Evolutionary conservation across 2,888 invertebrate species (phyloP).

Genomic region (Podabrus alpinus): DNA sequence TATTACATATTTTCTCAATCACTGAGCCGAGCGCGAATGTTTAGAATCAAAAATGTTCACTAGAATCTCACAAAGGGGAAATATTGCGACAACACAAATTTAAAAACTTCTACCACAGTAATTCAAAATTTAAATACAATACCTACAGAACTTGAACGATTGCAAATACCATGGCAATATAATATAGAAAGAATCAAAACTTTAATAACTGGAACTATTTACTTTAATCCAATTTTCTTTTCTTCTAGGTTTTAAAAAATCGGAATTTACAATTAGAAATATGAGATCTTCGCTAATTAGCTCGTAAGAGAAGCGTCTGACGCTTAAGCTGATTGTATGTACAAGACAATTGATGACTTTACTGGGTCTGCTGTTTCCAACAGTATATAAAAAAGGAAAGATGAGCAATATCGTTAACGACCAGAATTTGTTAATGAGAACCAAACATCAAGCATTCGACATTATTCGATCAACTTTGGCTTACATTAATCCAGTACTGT

Average conservation of each 20-base stretch:
- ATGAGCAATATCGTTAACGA: neutral
- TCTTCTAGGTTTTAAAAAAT: neutral
- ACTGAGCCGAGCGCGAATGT: too few relatives aligned
- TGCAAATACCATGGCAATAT: too few relatives aligned
- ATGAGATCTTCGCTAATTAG: neutral
- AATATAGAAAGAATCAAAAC: too few relatives aligned
- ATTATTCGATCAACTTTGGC: neutral
- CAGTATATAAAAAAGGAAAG: neutral
- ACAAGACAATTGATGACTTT: neutral
- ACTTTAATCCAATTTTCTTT: neutral
- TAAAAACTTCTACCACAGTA: too few relatives aligned
- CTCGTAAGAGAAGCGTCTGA: neutral
- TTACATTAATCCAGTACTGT: neutral
- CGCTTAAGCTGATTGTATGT: neutral
- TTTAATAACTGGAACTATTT: too few relatives aligned
- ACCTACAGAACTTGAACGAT: too few relatives aligned
- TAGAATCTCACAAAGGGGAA: too few relatives aligned
- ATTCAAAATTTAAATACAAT: too few relatives aligned
- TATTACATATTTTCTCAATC: too few relatives aligned
- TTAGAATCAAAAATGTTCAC: too few relatives aligned
- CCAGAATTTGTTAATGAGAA: neutral
- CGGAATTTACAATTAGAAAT: neutral
- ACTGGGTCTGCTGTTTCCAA: neutral
- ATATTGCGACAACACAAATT: too few relatives aligned
- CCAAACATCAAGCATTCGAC: neutral